Percentiles rank a stretch among this genome's conserved stretches.
These are phyloP conservation scores for Lamproptera curius DNA, from an alignment of 2,888 invertebrate genomes.

Conservation along the genomic window DNA sequence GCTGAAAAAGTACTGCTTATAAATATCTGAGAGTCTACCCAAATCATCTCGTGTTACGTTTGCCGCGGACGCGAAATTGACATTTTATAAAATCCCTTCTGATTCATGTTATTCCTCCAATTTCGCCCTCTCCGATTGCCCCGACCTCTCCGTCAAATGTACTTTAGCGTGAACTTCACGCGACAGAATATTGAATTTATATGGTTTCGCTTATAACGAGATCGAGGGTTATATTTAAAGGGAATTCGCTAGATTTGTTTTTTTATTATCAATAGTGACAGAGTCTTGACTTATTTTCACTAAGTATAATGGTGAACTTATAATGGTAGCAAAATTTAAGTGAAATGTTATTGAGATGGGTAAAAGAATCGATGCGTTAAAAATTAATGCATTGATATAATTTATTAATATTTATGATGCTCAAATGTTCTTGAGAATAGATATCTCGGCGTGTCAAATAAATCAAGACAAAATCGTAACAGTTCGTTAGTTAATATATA, in stretches of 20 bases:
- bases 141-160: constrained; percentile 6
- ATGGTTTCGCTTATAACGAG: neutral
- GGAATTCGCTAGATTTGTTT: neutral
- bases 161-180: neutral
- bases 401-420: too few species aligned
- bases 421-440: too few species aligned
- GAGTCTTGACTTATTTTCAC: neutral
- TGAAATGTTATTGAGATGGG: too few species aligned
- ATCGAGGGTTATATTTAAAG: neutral
- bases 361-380: too few species aligned
- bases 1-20: neutral
- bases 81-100: too few species aligned
- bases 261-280: neutral
- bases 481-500: too few species aligned
- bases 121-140: constrained; percentile 1
- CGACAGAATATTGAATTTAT: too few species aligned
- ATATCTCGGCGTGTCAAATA: too few species aligned
- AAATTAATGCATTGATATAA: too few species aligned
- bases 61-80: constrained; percentile 12
- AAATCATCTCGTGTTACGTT: constrained; percentile 17
- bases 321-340: neutral
- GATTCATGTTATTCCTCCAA: constrained; percentile 11
- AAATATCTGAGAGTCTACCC: constrained; percentile 6
- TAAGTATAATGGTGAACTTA: neutral
- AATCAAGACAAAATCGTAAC: too few species aligned